phyloP scores from a whole-genome alignment of 2,113 vertebrate species.

The Pseudopodoces humilis region DNA sequence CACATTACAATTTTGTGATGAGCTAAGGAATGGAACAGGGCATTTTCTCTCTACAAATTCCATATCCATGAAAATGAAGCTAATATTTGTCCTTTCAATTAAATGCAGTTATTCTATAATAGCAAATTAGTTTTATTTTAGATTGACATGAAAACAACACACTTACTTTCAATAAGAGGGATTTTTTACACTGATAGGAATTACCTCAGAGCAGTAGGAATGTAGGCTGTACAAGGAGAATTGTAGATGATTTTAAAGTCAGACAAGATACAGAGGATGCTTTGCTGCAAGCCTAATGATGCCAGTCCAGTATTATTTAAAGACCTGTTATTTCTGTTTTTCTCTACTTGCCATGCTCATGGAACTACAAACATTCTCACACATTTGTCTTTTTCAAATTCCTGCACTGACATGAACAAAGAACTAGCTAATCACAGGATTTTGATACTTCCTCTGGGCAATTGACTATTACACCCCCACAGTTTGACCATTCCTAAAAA shows the following conservation, averaged over 20 bases:
- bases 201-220: not conserved
- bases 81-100: not conserved
- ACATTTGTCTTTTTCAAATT: not conserved
- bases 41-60: not conserved
- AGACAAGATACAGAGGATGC: not conserved
- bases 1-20: not conserved
- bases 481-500: not conserved
- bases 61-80: not conserved
- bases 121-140: not conserved
- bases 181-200: not conserved
- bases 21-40: not conserved
- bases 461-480: not conserved
- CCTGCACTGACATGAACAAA: not conserved
- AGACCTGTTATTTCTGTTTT: not conserved
- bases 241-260: not conserved
- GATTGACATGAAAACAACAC: not conserved
- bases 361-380: not conserved
- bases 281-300: not conserved
- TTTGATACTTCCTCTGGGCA: not conserved
- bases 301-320: not conserved
- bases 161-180: not conserved
- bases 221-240: not conserved
- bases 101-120: not conserved
- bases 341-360: not conserved
- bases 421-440: not conserved